phyloP scores from a whole-genome alignment of 2,888 invertebrate genomes.

The Apodemia mormo region DNA sequence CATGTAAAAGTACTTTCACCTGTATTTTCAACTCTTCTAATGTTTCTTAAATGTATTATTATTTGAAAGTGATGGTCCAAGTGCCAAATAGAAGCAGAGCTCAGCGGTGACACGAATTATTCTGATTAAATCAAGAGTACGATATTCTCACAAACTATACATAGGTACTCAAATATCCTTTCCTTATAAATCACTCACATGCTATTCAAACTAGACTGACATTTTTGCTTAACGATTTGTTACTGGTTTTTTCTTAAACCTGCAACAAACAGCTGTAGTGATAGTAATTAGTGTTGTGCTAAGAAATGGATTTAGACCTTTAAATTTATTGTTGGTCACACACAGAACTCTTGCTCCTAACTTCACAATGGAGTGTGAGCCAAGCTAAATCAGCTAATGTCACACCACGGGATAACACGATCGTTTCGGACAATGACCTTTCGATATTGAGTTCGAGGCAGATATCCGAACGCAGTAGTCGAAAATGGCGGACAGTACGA shows the following conservation, averaged over 20 bases:
- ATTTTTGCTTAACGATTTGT: neutral
- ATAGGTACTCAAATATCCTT: too few species aligned
- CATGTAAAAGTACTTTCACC: too few species aligned
- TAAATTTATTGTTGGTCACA: constrained; percentile 2
- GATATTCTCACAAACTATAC: too few species aligned
- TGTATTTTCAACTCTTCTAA: too few species aligned
- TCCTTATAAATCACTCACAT: too few species aligned
- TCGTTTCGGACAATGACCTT: constrained; percentile 74
- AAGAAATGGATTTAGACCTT: neutral
- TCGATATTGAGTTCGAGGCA: constrained; percentile 65
- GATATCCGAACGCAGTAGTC: constrained; percentile 65
- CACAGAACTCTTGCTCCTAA: constrained; percentile 36
- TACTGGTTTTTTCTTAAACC: neutral
- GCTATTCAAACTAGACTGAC: too few species aligned
- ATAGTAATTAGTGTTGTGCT: neutral
- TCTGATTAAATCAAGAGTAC: too few species aligned
- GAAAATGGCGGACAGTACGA: constrained; percentile 69
- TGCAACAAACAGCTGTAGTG: neutral
- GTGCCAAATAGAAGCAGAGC: too few species aligned
- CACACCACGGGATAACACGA: constrained; percentile 45
- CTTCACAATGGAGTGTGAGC: constrained; percentile 42
- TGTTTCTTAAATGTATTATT: too few species aligned
- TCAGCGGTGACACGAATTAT: too few species aligned
- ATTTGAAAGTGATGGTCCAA: too few species aligned
- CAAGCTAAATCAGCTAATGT: constrained; percentile 40